Evolutionary conservation across 1,140 invertebrate genomes (phyloP).

Genomic region (Caenorhabditis brenneri): DNA sequence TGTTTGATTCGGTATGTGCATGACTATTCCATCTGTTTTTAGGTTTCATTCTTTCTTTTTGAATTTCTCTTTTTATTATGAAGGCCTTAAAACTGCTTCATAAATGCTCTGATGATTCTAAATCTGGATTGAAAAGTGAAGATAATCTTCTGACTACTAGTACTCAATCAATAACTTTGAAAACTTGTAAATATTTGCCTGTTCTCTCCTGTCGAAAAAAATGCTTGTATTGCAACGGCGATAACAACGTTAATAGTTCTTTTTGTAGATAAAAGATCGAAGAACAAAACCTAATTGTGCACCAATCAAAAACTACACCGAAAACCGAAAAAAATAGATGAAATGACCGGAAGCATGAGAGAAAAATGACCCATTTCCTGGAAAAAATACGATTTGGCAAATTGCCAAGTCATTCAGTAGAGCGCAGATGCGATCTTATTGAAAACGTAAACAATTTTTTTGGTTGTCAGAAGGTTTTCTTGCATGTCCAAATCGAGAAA

Average conservation of each 20-base stretch:
- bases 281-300: not conserved
- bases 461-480: not conserved
- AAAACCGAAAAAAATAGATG: not conserved
- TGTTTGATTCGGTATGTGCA: not conserved
- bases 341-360: not conserved
- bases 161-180: too few relatives aligned
- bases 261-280: not conserved
- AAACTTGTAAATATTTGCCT: too few relatives aligned
- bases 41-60: not conserved
- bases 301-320: not conserved
- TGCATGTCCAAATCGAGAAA: not conserved
- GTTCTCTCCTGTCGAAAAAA: too few relatives aligned
- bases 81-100: too few relatives aligned
- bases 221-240: too few relatives aligned
- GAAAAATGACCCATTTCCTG: constrained; percentile 13
- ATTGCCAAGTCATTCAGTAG: not conserved
- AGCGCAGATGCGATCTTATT: not conserved
- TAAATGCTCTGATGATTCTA: too few relatives aligned
- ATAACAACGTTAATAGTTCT: not conserved
- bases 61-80: too few relatives aligned
- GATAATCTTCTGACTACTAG: too few relatives aligned
- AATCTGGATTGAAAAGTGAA: too few relatives aligned
- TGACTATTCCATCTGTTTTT: not conserved
- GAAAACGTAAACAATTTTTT: too few relatives aligned
- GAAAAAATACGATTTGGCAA: not conserved